phyloP scores from a whole-genome alignment of 53 echinoderm and acorn worm genomes.

The Arbacia lixula region DNA sequence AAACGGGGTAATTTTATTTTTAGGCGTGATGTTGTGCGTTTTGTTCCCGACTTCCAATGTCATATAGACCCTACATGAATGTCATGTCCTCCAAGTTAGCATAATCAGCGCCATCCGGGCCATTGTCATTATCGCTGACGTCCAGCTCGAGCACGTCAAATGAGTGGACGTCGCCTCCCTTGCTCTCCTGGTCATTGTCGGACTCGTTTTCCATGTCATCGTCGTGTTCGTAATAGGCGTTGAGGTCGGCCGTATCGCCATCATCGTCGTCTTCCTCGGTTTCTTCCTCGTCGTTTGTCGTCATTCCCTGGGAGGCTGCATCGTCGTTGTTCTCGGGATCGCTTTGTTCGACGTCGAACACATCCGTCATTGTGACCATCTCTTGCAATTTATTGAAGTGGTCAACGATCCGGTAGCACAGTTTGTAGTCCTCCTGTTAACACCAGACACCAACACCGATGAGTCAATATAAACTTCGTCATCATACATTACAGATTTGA shows the following conservation, averaged over 20 bases:
- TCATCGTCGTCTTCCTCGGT: not conserved
- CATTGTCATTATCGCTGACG: not conserved
- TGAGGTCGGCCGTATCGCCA: not conserved
- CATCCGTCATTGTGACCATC: not conserved
- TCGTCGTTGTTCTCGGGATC: not conserved
- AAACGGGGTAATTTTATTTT: too few species aligned
- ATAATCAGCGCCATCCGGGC: not conserved
- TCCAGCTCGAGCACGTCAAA: too few species aligned
- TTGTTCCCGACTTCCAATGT: too few species aligned
- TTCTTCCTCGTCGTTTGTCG: not conserved
- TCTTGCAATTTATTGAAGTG: constrained; percentile 11
- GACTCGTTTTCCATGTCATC: not conserved
- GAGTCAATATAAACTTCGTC: not conserved
- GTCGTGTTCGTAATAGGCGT: constrained; percentile 7
- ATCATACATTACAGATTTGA: too few species aligned
- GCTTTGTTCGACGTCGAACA: not conserved
- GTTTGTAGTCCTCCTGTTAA: constrained; percentile 16
- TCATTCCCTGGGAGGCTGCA: not conserved
- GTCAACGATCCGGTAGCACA: constrained; percentile 13
- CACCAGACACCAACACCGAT: not conserved
- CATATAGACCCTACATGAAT: too few species aligned
- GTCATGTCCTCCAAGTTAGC: not conserved
- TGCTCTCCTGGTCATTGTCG: not conserved
- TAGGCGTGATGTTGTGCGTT: too few species aligned
- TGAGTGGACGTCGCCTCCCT: not conserved